phyloP scores from a whole-genome alignment of 1,140 invertebrate genomes.

The Phymorhynchus buccinoides region DNA sequence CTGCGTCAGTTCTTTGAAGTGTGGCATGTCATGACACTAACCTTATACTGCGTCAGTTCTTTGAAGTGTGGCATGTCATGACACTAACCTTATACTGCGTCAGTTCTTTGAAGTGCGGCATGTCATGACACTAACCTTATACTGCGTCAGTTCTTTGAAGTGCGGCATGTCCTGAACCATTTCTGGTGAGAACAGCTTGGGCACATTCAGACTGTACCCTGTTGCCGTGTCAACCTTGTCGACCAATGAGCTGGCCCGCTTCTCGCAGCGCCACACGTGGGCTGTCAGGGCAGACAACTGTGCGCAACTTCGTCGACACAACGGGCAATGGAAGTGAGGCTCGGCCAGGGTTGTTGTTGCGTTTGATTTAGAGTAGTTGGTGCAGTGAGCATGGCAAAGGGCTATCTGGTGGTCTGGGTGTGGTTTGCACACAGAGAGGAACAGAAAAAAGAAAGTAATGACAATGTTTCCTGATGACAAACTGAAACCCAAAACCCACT shows the following conservation, averaged over 20 bases:
- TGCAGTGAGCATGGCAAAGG: slow-evolving; percentile 6
- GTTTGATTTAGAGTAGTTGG: no score
- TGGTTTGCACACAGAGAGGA: neutral
- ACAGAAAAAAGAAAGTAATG: neutral
- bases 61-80: no score
- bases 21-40: no score
- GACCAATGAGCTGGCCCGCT: neutral
- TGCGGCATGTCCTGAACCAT: neutral
- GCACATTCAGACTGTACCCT: neutral
- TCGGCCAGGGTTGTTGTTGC: no score
- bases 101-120: no score
- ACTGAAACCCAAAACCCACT: no score
- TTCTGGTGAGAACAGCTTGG: slow-evolving; percentile 14
- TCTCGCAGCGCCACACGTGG: slow-evolving; percentile 31
- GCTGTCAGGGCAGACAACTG: slow-evolving; percentile 15
- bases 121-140: slow-evolving; percentile 20
- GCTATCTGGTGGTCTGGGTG: neutral
- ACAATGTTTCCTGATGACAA: no score
- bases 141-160: neutral
- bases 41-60: no score
- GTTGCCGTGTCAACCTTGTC: neutral
- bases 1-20: no score
- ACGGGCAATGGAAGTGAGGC: slow-evolving; percentile 36
- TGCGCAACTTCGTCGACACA: slow-evolving; percentile 7
- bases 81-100: no score